Conservation (phyloP, 2,888 invertebrate species). For the Eupithecia subfuscata region DNA sequence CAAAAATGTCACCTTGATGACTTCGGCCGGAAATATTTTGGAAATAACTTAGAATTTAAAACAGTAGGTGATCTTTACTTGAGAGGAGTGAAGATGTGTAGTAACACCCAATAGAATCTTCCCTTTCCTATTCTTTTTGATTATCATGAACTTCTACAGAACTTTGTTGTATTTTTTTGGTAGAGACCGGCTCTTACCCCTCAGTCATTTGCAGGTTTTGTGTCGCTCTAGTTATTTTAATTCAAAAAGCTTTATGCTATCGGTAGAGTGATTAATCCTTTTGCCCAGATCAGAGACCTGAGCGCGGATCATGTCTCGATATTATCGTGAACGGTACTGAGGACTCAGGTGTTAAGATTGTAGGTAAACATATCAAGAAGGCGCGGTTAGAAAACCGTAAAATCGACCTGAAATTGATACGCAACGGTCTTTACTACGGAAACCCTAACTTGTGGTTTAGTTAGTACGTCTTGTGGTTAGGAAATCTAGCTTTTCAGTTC, state of each 20-base stretch:
- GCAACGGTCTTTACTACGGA: constrained; percentile 26
- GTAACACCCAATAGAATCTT: background rate
- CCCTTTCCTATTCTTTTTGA: background rate
- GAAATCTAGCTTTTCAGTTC: constrained; percentile 22
- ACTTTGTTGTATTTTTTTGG: background rate
- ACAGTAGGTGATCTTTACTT: background rate
- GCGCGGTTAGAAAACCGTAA: constrained; percentile 13
- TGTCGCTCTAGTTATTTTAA: background rate
- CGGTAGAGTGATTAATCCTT: background rate
- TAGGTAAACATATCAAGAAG: background rate
- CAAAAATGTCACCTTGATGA: constrained; percentile 2
- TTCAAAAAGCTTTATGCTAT: background rate
- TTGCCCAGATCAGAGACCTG: no score
- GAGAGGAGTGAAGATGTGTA: background rate
- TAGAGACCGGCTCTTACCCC: background rate
- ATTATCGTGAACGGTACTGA: no score
- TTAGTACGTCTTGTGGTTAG: constrained; percentile 30
- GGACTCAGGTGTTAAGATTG: background rate
- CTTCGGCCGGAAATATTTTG: background rate
- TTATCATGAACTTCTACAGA: background rate
- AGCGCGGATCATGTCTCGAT: no score
- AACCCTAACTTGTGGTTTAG: constrained; percentile 41
- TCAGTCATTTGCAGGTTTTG: background rate
- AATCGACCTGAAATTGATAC: constrained; percentile 37
- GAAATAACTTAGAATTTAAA: background rate